Base-by-base conservation (phyloP, 2,113 vertebrate species). In the Dasyprocta punctata region DNA sequence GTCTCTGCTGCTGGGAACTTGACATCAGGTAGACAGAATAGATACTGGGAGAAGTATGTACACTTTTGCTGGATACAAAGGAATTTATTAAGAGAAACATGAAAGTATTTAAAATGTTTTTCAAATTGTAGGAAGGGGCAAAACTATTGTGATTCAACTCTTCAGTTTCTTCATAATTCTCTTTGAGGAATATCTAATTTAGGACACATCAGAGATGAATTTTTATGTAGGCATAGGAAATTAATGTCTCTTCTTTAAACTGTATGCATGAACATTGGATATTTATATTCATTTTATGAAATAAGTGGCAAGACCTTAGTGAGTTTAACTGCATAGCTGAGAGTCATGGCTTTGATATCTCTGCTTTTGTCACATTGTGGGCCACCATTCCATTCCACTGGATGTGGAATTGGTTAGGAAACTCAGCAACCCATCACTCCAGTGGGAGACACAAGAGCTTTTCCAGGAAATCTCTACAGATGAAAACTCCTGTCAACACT, bases 41-140 rank as follows among this genome's bases (percentile, higher is more conserved):
- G 61, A 85, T 86, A 77, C 36, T n/a, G 26, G 38, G 38, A 85
- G 82, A 65, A 94, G 92, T 80, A 20, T 13, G 44, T 20, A 63
- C 12, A 47, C 58, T 89, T 82, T 47, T 54, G 47, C 30, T 86
- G 36, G 52, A 20, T 82, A 65, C 67, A 77, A 30, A 88, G 22
- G 41, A 69, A 90, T 90, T 86, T 58, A 87, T 65, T n/a, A 77
- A 69, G 9, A 69, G 73, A 78, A 91, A 89, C 88, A 67, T 63
- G 82, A 83, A 92, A 89, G 77, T 60, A 80, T 90, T 65, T 71
- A 54, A 60, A 90, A 82, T 49, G 22, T 10, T 69, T 17, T 86
- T 86, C 36, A 52, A 17, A 81, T 89, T 95, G 87, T 52, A 60
- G 67, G 38, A 80, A 71, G 30, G 58, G n/a, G 10, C 1, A 58